Base-by-base conservation (phyloP, 2,888 invertebrate species). In the Eueremaeus valkanovi region DNA sequence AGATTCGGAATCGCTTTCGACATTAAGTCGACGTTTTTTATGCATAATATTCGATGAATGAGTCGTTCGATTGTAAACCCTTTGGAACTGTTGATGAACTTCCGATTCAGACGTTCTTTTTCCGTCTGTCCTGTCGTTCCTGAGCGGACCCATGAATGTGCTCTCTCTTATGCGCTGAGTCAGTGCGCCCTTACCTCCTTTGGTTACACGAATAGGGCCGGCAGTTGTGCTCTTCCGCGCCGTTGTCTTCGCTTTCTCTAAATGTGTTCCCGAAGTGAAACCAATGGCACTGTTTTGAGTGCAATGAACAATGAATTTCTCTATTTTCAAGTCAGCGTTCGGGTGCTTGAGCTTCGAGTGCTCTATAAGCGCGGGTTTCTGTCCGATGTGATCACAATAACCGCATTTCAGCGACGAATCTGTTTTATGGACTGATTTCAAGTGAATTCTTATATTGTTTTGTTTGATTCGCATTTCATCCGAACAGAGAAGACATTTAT, bases 141-240 rank as follows among this genome's bases (percentile, higher is more conserved):
- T 42, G 6, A 45, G 42, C 5, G 70, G 70, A 45, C 70, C 70
- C 70, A 70, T 21, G 27, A 40, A 70, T 11, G 45, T 70, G 27
- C 45, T 45, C 3, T 70, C 70, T 1, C 1, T 18, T 40, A 70
- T 45, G 3, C 9, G 24, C 3, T 45, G 70, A 6, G 18, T 70
- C 16, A 70, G 40, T 0, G 27, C 45, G 3, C 45, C 45, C 13
- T 70, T 70, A 16, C n/a, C n/a, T 9, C 63, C 63, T 16, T 66
- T 66, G 1, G 21, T 11, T 2, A 16, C 13, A 11, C 13, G 16
- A 13, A n/a, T n/a, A n/a, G 16, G 1, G 8, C 21, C 36, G 18
- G 29, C 16, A 11, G 8, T 21, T 16, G 36, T 40, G 36, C 63
- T 42, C 45, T 70, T 70, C 9, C 45, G 18, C 16, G 70, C 70